A percentile compares a stretch with the other conserved stretches of the same genome.
These are phyloP conservation scores for Enteromius anoplus DNA, from an alignment of 2,797 vertebrate genomes.

Conservation along the genomic window DNA sequence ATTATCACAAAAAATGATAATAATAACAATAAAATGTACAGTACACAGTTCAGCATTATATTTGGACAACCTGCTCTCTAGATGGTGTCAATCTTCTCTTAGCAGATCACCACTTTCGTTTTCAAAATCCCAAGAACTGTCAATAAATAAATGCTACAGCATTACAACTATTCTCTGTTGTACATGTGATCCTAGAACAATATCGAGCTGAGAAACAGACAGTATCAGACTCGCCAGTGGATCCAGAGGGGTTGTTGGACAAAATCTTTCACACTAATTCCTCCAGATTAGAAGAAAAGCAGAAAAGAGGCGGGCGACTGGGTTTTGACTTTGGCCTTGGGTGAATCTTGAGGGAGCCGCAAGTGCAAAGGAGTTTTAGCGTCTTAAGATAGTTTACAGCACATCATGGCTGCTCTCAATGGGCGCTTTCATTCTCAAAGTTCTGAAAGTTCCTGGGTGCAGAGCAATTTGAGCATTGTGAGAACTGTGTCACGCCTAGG, in stretches of 20 bases:
- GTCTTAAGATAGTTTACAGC: constrained; percentile 39
- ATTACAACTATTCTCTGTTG: constrained; percentile 17
- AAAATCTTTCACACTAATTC: constrained; percentile 40
- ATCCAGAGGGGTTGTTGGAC: constrained; percentile 30
- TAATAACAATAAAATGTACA: background rate
- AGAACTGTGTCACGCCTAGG: background rate
- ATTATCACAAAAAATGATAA: background rate
- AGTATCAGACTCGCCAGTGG: constrained; percentile 13
- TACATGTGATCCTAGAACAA: background rate
- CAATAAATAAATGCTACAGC: background rate
- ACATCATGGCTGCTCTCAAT: constrained; percentile 18
- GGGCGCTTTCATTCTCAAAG: background rate
- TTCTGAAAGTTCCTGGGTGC: constrained; percentile 21
- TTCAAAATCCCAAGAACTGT: background rate
- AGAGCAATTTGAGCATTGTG: constrained; percentile 16
- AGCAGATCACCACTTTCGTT: background rate
- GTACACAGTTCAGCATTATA: background rate
- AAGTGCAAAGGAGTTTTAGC: constrained; percentile 60
- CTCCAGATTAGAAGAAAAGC: constrained; percentile 42
- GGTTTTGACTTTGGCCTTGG: constrained; percentile 25
- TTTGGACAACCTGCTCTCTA: background rate
- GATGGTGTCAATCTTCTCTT: background rate
- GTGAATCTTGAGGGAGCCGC: constrained; percentile 41
- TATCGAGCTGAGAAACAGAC: background rate
- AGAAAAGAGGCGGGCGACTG: constrained; percentile 32